These are phyloP conservation scores for Acrocephalus arundinaceus DNA, from an alignment of 2,113 vertebrate genomes.

Conservation along the genomic window DNA sequence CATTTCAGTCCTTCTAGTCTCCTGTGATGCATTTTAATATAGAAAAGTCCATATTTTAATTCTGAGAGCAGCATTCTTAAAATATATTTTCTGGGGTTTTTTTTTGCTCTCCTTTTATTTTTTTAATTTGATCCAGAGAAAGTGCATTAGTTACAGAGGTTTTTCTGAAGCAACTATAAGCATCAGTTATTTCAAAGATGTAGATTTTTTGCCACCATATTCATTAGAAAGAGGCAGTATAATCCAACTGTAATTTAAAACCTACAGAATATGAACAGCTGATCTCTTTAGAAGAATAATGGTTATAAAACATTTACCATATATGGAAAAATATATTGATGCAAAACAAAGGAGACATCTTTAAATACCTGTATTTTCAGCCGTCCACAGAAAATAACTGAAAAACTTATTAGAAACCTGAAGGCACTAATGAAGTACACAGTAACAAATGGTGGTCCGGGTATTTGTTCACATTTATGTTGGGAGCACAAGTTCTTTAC, in stretches of 20 bases:
- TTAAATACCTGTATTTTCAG: not conserved
- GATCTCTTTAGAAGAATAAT: not conserved
- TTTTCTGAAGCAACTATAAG: not conserved
- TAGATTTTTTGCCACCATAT: not conserved
- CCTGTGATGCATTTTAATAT: not conserved
- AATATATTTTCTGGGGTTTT: fast-evolving
- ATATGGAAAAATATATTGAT: not conserved
- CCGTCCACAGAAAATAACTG: not conserved
- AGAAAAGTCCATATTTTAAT: not conserved
- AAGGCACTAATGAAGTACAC: not conserved
- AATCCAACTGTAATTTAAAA: not conserved
- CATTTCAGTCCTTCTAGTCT: not conserved
- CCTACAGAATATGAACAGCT: not conserved
- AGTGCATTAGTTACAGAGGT: not conserved
- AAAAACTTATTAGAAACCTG: not conserved
- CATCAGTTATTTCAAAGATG: not conserved
- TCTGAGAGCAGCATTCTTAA: not conserved
- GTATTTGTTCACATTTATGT: not conserved
- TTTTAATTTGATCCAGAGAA: not conserved
- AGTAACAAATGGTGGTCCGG: not conserved
- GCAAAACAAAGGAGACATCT: not conserved
- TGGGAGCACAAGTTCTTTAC: not conserved
- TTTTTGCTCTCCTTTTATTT: not conserved
- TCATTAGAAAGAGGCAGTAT: not conserved
- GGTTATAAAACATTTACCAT: not conserved